Base-by-base conservation (phyloP, 2,797 vertebrate species). In the Sebastes baramenuke region DNA sequence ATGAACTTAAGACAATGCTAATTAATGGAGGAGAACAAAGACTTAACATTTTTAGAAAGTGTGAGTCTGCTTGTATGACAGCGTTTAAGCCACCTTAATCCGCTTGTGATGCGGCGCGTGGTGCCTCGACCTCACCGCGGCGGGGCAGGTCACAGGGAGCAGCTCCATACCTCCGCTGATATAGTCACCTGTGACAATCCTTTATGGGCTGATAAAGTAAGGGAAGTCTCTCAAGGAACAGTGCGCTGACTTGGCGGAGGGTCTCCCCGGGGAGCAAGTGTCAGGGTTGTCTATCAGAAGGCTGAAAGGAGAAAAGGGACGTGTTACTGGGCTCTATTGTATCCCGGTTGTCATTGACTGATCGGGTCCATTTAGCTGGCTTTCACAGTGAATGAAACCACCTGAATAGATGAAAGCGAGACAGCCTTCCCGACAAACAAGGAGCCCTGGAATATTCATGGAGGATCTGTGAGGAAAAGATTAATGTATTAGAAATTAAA, bases 401-500 rank as follows among this genome's bases (percentile, higher is more conserved):
- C 97, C 97, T 99, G 97, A 99, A 99, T 98, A 97, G 98, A 98
- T 98, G 97, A 98, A 99, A 98, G 97, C 96, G 96, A 97, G 97
- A 97, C 98, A 95, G 97, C 96, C 97, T 96, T 91, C 91, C 92
- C 89, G 95, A 98, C 98, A 98, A 99, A 99, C 98, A 98, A 98
- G 97, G 96, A 97, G 97, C 96, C 95, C 94, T 94, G 95, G 98
- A 99, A 99, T 99, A 99, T 99, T 99, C 98, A 99, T 99, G 97
- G 97, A 97, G 97, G 97, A 98, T 98, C 98, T 99, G 98, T 88
- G 95, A 97, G 96, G 96, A 95, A 96, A 98, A 99, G 98, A 99
- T 99, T 99, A 99, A 99, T 99, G 98, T 97, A 99, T 99, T 99
- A 99, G 98, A 99, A 99, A 99, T 99, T 99, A 99, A 99, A 99